Evolutionary conservation across 2,888 invertebrate species (phyloP).

Genomic region (Troides helena): DNA sequence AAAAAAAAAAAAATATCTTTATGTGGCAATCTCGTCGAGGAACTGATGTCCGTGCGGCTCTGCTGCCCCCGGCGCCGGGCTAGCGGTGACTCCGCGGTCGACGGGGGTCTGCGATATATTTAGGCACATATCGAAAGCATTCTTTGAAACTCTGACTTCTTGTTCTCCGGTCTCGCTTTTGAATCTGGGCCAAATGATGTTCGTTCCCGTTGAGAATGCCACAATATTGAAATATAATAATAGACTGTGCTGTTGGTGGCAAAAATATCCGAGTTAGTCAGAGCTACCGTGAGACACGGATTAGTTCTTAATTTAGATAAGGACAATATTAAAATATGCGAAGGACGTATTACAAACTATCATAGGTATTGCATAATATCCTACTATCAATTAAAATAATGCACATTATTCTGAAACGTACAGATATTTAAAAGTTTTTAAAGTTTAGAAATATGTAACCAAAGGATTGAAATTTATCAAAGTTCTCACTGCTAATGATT

Average conservation of each 20-base stretch:
- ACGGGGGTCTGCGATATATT: conserved; percentile 55
- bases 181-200: conserved; percentile 79
- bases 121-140: conserved; percentile 73
- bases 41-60: conserved; percentile 1
- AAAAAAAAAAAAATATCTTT: too few species aligned
- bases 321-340: conserved; percentile 68
- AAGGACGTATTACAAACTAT: conserved; percentile 50
- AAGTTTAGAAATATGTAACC: too few species aligned
- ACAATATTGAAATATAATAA: conserved; percentile 79
- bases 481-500: too few species aligned
- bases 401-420: background rate
- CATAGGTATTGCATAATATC: conserved; percentile 26
- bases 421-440: too few species aligned
- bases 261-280: conserved; percentile 76
- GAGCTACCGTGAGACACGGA: conserved; percentile 59
- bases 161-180: conserved; percentile 75
- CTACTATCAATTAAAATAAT: background rate
- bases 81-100: conserved; percentile 33
- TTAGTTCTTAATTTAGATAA: conserved; percentile 61
- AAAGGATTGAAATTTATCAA: too few species aligned
- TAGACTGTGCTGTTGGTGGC: conserved; percentile 68
- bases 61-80: conserved; percentile 36
- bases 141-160: conserved; percentile 74
- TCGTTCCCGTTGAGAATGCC: conserved; percentile 73
- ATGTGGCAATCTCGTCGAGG: too few species aligned